phyloP scores from a whole-genome alignment of 2,113 vertebrate species.

The Psilopsiagon aymara region DNA sequence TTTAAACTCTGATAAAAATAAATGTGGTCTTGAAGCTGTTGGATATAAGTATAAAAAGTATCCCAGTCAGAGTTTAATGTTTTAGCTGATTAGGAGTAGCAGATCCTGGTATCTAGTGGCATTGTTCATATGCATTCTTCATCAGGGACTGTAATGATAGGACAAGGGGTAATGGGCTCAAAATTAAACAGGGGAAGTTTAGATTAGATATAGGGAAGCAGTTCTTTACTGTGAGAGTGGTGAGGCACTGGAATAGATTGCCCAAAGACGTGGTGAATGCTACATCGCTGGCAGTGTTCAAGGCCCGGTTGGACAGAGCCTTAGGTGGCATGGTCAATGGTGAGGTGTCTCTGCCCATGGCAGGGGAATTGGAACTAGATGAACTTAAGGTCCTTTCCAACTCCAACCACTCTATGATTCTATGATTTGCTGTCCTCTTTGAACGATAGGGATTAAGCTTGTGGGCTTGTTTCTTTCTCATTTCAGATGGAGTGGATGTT shows the following conservation, averaged over 20 bases:
- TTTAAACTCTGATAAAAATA: constrained; percentile 68
- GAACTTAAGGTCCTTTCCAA: not conserved
- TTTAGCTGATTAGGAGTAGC: not conserved
- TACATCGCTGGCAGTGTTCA: not conserved
- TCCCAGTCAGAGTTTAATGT: not conserved
- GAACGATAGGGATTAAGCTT: not conserved
- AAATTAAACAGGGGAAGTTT: not conserved
- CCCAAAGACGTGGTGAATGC: not conserved
- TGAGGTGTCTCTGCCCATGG: not conserved
- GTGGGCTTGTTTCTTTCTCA: not conserved
- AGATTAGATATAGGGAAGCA: not conserved
- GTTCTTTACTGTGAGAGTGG: not conserved
- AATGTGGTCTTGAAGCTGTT: constrained; percentile 52
- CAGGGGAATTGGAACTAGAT: not conserved
- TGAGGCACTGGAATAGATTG: not conserved
- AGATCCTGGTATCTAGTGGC: not conserved
- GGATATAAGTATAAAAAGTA: constrained; percentile 1
- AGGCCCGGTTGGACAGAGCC: not conserved
- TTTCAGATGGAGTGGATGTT: constrained; percentile 91
- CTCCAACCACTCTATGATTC: not conserved
- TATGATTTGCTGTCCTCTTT: not conserved
- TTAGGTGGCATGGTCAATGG: not conserved
- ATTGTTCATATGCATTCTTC: not conserved
- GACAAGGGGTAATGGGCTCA: not conserved
- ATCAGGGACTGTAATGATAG: not conserved